Base-by-base conservation (phyloP, 2,113 vertebrate species). In the Epinephelus moara region DNA sequence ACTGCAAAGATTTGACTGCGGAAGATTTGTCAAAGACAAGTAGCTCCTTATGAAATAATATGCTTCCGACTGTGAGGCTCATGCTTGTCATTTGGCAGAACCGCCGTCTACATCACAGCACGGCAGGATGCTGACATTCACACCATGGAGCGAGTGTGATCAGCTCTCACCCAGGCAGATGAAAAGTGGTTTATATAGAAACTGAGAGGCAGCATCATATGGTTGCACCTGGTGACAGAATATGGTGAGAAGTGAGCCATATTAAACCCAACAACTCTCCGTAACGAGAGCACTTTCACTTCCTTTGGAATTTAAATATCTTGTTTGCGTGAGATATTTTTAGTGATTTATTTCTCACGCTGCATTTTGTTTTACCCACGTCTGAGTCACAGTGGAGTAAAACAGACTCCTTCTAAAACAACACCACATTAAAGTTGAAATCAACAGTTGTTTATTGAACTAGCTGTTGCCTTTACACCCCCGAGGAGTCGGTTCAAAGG, bases 121-220 rank as follows among this genome's bases (percentile, higher is more conserved):
- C 88, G 62, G 92, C 93, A 88, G 92, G 92, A 94, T 80, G 92
- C 92, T 90, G 93, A 94, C 92, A 94, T 94, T 94, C 93, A 93
- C 93, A 94, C 93, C 87, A 63, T 15, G 77, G 76, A 89, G 89
- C 45, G 86, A 82, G 93, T 91, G 93, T 92, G 91, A 94, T 92
- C 90, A 88, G 88, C 89, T 94, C 92, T 92, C 92, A 92, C 92
- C 91, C 90, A 88, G 87, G 87, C 90, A 88, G 88, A 92, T 85
- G 90, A 91, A 87, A 91, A 92, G 90, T 86, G 86, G 88, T 90
- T 94, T 93, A 94, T 94, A 94, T 94, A 94, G 93, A 94, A 94
- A 81, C 86, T 91, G 92, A 94, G 92, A 94, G 88, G 90, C 89
- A 82, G 85, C 75, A 91, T 94, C 93, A 94, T 94, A 94, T 94